phyloP scores from a whole-genome alignment of 2,888 invertebrate genomes.

The Perizoma affinitatum region DNA sequence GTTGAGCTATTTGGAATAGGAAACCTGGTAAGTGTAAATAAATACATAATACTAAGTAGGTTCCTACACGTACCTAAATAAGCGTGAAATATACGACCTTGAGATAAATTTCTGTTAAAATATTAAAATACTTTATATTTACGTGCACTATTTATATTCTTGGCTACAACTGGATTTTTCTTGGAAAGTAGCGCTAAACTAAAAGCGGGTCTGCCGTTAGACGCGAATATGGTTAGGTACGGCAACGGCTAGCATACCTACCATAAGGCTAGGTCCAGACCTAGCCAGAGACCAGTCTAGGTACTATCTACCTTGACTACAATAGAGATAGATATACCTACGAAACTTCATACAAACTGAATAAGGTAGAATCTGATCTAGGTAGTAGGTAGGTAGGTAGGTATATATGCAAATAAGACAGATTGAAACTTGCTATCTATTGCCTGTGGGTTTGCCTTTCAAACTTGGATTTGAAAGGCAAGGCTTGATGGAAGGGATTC shows the following conservation, averaged over 20 bases:
- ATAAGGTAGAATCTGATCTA: too few relatives aligned
- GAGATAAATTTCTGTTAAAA: conserved; percentile 26
- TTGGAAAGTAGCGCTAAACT: conserved; percentile 42
- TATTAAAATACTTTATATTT: conserved; percentile 26
- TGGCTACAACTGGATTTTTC: conserved; percentile 37
- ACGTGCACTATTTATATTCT: conserved; percentile 27
- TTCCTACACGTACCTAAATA: too few relatives aligned
- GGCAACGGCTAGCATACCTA: conserved; percentile 4
- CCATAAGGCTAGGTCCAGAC: neutral
- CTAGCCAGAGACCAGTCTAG: too few relatives aligned
- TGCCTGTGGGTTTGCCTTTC: too few relatives aligned
- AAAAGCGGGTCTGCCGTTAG: conserved; percentile 50
- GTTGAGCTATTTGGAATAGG: conserved; percentile 23
- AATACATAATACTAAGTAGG: conserved; percentile 15
- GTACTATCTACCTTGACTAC: too few relatives aligned
- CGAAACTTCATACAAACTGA: too few relatives aligned
- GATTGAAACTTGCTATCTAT: too few relatives aligned
- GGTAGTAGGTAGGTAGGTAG: too few relatives aligned
- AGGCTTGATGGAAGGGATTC: too few relatives aligned
- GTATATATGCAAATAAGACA: too few relatives aligned
- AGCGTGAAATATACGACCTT: conserved; percentile 36
- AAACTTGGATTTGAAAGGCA: too few relatives aligned
- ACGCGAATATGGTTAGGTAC: conserved; percentile 43
- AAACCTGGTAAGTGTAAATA: conserved; percentile 21
- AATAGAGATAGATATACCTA: too few relatives aligned